phyloP scores from a whole-genome alignment of 2,797 vertebrate genomes.

The Margarornis squamiger region DNA sequence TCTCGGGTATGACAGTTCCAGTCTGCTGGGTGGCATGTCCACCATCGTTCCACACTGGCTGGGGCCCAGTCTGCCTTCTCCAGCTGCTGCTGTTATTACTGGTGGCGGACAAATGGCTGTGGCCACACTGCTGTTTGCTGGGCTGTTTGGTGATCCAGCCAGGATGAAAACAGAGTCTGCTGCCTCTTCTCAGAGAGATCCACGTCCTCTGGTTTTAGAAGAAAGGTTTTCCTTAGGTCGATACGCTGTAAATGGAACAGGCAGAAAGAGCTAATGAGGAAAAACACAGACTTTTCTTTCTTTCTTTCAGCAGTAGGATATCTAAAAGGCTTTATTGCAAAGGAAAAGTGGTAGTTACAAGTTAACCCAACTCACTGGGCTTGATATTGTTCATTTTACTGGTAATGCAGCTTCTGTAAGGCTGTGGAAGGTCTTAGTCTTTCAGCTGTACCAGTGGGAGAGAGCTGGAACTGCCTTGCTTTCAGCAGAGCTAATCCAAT shows the following conservation, averaged over 20 bases:
- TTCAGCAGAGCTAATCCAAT: neutral
- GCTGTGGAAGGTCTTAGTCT: neutral
- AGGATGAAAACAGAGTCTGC: neutral
- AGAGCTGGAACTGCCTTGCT: neutral
- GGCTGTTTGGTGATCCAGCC: neutral
- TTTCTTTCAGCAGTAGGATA: neutral
- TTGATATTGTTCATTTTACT: neutral
- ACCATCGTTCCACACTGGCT: rapidly evolving
- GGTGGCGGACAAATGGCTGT: neutral
- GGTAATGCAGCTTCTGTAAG: neutral
- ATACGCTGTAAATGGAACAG: neutral
- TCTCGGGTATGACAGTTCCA: neutral
- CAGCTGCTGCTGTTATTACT: neutral
- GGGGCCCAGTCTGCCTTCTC: neutral
- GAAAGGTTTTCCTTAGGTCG: neutral
- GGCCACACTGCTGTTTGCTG: neutral
- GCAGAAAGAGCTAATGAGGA: neutral
- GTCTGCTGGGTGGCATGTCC: neutral
- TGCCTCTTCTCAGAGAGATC: neutral
- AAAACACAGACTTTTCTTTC: neutral
- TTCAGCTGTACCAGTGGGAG: neutral
- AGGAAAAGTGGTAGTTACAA: neutral
- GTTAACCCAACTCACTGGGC: neutral
- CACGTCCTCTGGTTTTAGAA: neutral
- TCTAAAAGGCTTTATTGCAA: neutral